Percentiles rank a stretch among this genome's conserved stretches.
These are phyloP conservation scores for Augochlorella aurata DNA, from an alignment of 2,888 invertebrate genomes.

Conservation along the genomic window DNA sequence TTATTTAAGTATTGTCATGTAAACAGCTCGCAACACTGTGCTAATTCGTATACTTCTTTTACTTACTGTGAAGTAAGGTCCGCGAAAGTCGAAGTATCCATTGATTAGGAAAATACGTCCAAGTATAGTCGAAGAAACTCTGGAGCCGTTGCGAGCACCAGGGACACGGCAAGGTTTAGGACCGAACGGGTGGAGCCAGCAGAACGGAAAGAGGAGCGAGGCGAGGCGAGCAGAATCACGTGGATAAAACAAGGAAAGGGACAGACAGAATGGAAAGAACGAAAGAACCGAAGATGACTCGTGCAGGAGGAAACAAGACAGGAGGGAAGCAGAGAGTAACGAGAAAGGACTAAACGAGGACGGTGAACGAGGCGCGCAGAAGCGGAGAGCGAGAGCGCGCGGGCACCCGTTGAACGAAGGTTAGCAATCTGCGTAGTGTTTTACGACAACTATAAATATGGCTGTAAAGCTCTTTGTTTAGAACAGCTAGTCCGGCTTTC, in stretches of 20 bases:
- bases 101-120: not conserved
- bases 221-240: conserved; percentile 26
- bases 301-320: conserved; percentile 46
- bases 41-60: no score
- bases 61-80: not conserved
- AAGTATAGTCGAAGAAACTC: not conserved
- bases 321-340: conserved; percentile 55
- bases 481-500: conserved; percentile 78
- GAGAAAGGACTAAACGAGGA: conserved; percentile 53
- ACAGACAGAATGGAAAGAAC: conserved; percentile 29
- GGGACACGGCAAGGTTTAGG: conserved; percentile 26
- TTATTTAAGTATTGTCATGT: no score
- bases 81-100: not conserved
- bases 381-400: conserved; percentile 44
- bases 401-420: conserved; percentile 73
- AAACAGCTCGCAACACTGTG: no score
- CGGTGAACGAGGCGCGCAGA: conserved; percentile 37
- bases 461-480: conserved; percentile 80
- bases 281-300: conserved; percentile 21
- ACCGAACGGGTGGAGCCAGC: conserved; percentile 13
- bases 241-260: conserved; percentile 36
- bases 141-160: not conserved
- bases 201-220: conserved; percentile 20
- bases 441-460: conserved; percentile 81
- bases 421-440: conserved; percentile 80